Percentiles rank a stretch among this genome's conserved stretches.
Evolutionary conservation across 2,888 invertebrate species (phyloP).

Genomic region (Diabrotica balteata): DNA sequence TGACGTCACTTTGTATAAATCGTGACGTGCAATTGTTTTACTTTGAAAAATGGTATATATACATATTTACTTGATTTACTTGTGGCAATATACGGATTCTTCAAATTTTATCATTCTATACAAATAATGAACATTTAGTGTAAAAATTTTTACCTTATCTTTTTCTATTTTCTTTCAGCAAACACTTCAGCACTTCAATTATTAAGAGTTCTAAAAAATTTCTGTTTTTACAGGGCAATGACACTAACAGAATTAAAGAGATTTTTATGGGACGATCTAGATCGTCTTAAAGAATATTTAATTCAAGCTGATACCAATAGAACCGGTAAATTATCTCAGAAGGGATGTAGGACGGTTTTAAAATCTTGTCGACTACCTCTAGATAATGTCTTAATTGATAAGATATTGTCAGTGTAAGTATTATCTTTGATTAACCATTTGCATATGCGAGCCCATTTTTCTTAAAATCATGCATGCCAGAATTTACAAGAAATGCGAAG

Average conservation of each 20-base stretch:
- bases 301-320: conserved; percentile 65
- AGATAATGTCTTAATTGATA: conserved; percentile 71
- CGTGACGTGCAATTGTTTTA: no score
- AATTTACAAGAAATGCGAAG: no score
- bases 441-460: no score
- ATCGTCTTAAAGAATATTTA: conserved; percentile 68
- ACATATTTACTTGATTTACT: no score
- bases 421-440: neutral
- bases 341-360: conserved; percentile 70
- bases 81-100: no score
- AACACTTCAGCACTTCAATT: no score
- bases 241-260: conserved; percentile 77
- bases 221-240: conserved; percentile 63
- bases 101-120: neutral
- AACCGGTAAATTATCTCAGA: conserved; percentile 66
- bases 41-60: no score
- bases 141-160: conserved; percentile 4
- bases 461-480: no score
- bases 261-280: conserved; percentile 75
- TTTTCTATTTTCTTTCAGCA: conserved; percentile 2
- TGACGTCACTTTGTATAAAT: no score
- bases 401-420: conserved; percentile 72
- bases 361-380: conserved; percentile 76
- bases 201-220: no score
- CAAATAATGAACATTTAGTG: no score